Evolutionary conservation across 2,113 vertebrate genomes (phyloP).

Genomic region (Globicephala melas): DNA sequence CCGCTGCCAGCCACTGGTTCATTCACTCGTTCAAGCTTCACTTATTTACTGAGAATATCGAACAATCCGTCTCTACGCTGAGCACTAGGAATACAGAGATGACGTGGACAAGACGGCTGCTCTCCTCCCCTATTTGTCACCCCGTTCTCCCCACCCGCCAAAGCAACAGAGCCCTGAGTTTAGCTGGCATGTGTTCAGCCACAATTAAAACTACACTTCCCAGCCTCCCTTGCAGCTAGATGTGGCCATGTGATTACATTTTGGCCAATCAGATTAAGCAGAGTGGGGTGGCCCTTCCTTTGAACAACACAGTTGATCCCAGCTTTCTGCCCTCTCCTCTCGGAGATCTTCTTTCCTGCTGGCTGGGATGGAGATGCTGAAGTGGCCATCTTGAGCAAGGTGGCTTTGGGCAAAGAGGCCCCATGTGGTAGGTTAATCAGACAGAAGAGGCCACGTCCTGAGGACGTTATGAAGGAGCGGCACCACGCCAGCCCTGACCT

Average conservation of each 20-base stretch:
- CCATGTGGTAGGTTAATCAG: neutral
- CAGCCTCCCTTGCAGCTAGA: neutral
- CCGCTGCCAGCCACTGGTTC: accelerated
- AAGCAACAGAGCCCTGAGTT: accelerated
- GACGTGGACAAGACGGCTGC: accelerated
- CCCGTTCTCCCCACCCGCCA: no score
- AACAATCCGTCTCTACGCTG: neutral
- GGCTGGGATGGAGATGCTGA: neutral
- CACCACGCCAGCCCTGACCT: no score
- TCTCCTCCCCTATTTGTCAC: no score
- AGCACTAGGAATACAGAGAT: neutral
- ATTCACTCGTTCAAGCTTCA: neutral
- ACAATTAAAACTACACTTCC: neutral
- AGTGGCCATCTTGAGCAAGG: neutral
- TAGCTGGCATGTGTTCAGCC: accelerated
- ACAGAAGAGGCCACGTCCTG: neutral
- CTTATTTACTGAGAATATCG: neutral
- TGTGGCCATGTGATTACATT: no score
- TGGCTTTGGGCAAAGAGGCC: neutral
- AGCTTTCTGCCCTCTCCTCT: neutral
- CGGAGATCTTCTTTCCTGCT: neutral
- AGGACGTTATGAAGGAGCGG: neutral
- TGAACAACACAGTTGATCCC: neutral
- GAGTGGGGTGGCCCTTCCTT: neutral
- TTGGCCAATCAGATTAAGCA: neutral